Conservation (phyloP, 1,140 invertebrate genomes). For the Meloidogyne hapla region DNA sequence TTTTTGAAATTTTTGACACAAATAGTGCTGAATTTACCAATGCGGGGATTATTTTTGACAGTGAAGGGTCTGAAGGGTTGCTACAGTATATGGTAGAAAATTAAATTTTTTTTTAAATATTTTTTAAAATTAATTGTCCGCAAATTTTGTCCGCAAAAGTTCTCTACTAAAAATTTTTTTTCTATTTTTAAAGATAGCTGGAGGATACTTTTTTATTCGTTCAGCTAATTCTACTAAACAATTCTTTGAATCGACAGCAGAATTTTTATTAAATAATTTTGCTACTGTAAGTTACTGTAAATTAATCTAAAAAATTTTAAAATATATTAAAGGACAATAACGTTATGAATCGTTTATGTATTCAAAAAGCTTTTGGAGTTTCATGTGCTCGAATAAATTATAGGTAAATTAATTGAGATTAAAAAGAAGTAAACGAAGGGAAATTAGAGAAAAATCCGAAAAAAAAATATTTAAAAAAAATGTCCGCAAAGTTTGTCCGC, state of each 20-base stretch:
- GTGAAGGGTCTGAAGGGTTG: slow-evolving; percentile 40
- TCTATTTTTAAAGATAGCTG: slow-evolving; percentile 44
- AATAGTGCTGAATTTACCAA: slow-evolving; percentile 24
- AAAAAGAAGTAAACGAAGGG: not conserved
- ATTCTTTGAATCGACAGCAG: slow-evolving; percentile 39
- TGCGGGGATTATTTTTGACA: slow-evolving; percentile 42
- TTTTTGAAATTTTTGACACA: slow-evolving; percentile 42
- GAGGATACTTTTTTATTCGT: slow-evolving; percentile 48
- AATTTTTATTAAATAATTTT: slow-evolving; percentile 44
- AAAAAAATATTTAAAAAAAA: not conserved
- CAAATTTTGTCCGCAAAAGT: not conserved
- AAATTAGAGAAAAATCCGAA: no score
- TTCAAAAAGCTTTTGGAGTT: slow-evolving; percentile 21
- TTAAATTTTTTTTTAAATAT: no score
- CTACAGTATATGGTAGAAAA: slow-evolving; percentile 20
- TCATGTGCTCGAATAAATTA: slow-evolving; percentile 43
- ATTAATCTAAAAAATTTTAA: not conserved
- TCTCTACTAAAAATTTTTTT: not conserved
- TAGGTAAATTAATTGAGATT: slow-evolving; percentile 28
- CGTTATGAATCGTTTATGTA: slow-evolving; percentile 44
- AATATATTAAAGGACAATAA: slow-evolving; percentile 42
- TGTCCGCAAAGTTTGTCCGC: not conserved
- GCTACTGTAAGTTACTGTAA: slow-evolving; percentile 19
- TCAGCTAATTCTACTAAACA: slow-evolving; percentile 27
- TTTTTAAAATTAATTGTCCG: no score